Conservation (phyloP, 2,797 vertebrate species). For the Hypotaenidia okinawae region DNA sequence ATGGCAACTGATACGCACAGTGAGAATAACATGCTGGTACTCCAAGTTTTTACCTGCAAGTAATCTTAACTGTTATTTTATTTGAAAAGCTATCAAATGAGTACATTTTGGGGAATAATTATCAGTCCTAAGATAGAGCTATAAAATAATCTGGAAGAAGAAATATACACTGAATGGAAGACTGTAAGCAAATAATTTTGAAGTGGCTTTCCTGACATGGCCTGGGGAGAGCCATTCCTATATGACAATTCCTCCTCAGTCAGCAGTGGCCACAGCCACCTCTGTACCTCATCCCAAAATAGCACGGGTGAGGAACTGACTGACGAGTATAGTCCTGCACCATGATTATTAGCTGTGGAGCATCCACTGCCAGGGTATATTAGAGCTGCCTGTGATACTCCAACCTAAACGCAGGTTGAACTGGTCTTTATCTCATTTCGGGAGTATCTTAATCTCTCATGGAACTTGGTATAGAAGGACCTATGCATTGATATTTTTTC, state of each 20-base stretch:
- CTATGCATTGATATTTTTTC: neutral
- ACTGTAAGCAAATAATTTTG: neutral
- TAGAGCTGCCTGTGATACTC: neutral
- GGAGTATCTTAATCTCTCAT: neutral
- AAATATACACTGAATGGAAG: conserved; percentile 1
- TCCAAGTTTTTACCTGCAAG: neutral
- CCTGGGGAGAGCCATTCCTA: neutral
- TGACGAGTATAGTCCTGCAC: neutral
- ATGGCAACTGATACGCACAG: neutral
- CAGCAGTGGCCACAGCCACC: neutral
- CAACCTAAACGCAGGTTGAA: neutral
- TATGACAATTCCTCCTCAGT: neutral
- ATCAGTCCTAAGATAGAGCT: neutral
- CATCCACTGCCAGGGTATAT: neutral
- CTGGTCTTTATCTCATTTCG: neutral
- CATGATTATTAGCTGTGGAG: neutral
- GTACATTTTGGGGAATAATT: conserved; percentile 31
- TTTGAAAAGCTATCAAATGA: conserved; percentile 38
- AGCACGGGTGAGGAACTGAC: neutral
- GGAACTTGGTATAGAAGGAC: neutral
- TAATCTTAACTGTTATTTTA: conserved; percentile 27
- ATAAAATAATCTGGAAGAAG: conserved; percentile 2
- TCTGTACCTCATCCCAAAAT: neutral
- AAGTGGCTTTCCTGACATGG: neutral
- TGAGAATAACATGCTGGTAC: neutral